Evolutionary conservation across 2,797 vertebrate genomes (phyloP), one percentile per base, ranked within the genome.

Genomic region (Arctocebus calabarensis): DNA sequence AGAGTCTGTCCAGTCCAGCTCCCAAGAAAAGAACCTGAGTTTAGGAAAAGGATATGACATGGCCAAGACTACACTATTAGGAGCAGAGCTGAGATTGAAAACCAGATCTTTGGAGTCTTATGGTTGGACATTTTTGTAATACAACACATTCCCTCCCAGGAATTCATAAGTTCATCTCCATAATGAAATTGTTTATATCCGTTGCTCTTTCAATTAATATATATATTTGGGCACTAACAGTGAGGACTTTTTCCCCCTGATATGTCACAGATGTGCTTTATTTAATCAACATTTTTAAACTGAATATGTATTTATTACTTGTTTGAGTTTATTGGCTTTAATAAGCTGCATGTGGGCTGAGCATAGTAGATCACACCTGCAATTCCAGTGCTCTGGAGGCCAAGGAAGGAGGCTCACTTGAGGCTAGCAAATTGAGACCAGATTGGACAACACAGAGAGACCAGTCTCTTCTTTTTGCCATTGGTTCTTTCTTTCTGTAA

Each of bases 191-290:
- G 0, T 62, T 62, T 66, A 29, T 88, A 55, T 27, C 85, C 9
- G 66, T 71, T 83, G 89, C 81, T 87, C 59, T 77, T 94, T 37
- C 22, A 81, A 48, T 94, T 82, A 61, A 88, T 78, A 75, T 1
- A 79, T 83, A 86, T 73, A n/a, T 95, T 75, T 89, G 27, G 4
- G 10, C 64, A 12, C 82, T 75, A 91, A 45, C 37, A 94, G 13
- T 91, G 14, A 88, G 20, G 64, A 66, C 64, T n/a, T 66, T n/a
- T 66, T 66, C 8, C 19, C 9, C 20, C 66, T 70, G n/a, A 37
- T 37, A 37, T 20, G 5, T 70, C n/a, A 9, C 20, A 70, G 66
- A 70, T 20, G 19, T 34, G 34, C n/a, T 37, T 70, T 70, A 22
- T 22, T 70, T 66, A n/a, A 7, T 66, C 20, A 37, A 70, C 9